phyloP scores from a whole-genome alignment of 2,113 vertebrate species.

The Tragelaphus strepsiceros region DNA sequence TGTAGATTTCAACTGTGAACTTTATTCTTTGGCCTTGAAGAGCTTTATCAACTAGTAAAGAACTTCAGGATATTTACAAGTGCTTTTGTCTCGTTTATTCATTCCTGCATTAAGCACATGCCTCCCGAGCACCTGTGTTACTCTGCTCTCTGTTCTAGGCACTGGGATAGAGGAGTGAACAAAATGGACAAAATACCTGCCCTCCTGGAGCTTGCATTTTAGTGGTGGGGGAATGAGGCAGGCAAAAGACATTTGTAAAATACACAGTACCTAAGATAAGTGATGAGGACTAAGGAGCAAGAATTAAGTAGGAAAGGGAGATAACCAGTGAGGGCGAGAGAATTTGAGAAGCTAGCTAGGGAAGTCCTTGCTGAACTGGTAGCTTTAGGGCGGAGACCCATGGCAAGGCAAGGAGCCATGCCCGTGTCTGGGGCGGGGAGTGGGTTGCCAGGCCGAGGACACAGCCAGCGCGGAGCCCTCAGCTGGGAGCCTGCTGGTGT shows the following conservation, averaged over 20 bases:
- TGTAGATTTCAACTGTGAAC: background rate
- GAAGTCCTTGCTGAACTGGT: background rate
- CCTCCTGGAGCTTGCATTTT: background rate
- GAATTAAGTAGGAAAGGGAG: background rate
- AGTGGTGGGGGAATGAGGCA: background rate
- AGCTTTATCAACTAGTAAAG: background rate
- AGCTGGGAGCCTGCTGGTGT: background rate
- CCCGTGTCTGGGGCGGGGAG: rapidly evolving
- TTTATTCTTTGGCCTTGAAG: background rate
- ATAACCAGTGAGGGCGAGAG: background rate
- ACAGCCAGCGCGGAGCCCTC: background rate
- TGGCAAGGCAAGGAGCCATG: background rate
- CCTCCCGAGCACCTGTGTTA: background rate
- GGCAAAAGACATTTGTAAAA: background rate
- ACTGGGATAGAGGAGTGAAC: background rate
- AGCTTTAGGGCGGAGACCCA: background rate
- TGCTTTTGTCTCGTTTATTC: background rate
- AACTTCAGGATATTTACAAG: background rate
- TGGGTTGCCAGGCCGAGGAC: background rate
- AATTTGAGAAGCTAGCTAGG: background rate
- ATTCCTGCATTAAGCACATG: background rate
- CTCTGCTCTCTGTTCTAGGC: background rate
- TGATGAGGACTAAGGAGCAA: background rate
- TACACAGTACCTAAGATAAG: background rate
- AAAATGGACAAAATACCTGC: background rate